phyloP scores from a whole-genome alignment of 92 coral and sea anemone species.

The Metridium senile region DNA sequence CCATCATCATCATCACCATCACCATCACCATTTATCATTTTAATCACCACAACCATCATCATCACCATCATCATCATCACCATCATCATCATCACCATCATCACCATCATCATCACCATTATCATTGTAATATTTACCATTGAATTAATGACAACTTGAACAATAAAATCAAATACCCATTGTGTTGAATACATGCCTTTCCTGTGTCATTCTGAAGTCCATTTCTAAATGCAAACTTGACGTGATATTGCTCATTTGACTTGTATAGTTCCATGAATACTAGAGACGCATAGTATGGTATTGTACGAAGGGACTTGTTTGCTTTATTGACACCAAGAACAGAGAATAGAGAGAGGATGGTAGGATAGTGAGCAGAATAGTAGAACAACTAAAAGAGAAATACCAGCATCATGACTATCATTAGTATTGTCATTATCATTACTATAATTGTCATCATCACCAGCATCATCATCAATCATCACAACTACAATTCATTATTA shows the following conservation, averaged over 20 bases:
- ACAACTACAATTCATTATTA: too few relatives aligned
- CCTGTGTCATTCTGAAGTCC: constrained; percentile 50
- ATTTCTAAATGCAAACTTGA: constrained; percentile 69
- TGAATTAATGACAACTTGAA: too few relatives aligned
- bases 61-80: too few relatives aligned
- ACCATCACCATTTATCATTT: too few relatives aligned
- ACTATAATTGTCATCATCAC: background rate
- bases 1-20: too few relatives aligned
- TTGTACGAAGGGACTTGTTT: constrained; percentile 41
- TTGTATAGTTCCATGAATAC: constrained; percentile 55
- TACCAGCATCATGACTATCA: background rate
- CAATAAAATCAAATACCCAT: background rate
- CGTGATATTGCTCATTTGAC: constrained; percentile 27
- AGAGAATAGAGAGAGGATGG: constrained; percentile 67
- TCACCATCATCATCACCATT: background rate
- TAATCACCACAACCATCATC: too few relatives aligned
- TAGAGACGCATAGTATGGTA: constrained; percentile 76
- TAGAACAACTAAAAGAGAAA: constrained; percentile 56
- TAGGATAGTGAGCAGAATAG: constrained; percentile 82
- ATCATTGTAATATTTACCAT: constrained; percentile 7
- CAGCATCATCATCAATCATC: too few relatives aligned
- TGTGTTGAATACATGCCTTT: constrained; percentile 13
- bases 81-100: too few relatives aligned
- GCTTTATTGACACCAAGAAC: constrained; percentile 59
- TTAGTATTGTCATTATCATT: too few relatives aligned